Evolutionary conservation across 2,113 vertebrate genomes (phyloP).

Genomic region (Nestor notabilis): DNA sequence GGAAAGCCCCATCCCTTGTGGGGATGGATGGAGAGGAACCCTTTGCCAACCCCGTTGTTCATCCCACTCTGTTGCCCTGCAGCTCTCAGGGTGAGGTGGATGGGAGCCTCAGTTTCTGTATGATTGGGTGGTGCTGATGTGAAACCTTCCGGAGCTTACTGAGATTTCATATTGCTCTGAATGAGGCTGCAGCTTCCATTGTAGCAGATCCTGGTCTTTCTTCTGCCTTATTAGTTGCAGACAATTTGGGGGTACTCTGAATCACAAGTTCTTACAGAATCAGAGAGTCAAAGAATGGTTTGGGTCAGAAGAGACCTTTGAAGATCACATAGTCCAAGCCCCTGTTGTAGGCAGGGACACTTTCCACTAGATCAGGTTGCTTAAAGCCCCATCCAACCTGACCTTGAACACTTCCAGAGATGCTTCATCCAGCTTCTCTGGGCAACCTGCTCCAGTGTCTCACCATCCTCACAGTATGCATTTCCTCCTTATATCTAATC

Average conservation of each 20-base stretch:
- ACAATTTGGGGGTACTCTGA: neutral
- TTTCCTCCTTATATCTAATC: neutral
- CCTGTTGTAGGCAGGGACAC: neutral
- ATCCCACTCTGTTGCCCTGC: neutral
- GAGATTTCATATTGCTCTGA: neutral
- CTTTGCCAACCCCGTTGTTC: fast-evolving
- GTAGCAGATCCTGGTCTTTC: fast-evolving
- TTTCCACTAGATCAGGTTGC: fast-evolving
- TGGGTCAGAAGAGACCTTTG: neutral
- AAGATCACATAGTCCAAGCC: neutral
- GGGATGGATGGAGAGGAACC: neutral
- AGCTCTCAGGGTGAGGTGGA: fast-evolving
- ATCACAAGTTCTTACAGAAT: fast-evolving
- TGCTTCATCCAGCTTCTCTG: neutral
- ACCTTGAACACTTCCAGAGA: neutral
- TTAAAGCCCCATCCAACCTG: neutral
- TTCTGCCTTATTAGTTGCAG: neutral
- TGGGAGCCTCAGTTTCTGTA: fast-evolving
- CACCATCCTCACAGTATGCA: neutral
- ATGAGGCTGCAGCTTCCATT: neutral
- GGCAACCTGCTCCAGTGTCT: neutral
- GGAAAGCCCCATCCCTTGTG: neutral
- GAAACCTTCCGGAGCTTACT: neutral
- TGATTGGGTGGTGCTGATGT: fast-evolving
- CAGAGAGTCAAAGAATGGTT: neutral